Base-by-base conservation (phyloP, 1,140 invertebrate species). In the Monomorium pharaonis region DNA sequence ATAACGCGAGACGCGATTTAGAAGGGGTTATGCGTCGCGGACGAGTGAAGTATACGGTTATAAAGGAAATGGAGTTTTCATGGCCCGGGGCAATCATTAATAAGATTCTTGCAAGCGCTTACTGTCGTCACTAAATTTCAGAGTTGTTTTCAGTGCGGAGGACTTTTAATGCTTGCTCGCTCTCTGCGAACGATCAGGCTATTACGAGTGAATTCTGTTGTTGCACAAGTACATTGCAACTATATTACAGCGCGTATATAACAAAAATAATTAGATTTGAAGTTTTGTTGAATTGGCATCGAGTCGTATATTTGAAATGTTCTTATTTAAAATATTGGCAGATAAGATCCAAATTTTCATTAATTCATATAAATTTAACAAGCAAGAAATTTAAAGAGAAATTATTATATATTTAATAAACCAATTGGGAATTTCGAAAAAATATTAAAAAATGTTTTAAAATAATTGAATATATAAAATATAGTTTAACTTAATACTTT, bases 91-190 rank as follows among this genome's bases (percentile, higher is more conserved):
- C 24, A 62, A 76, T 76, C 37, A 47, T 76, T 44, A 44, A 76
- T 60, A 62, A 76, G 56, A 76, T 24, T 42, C 51, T 58, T 42
- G 47, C 30, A 24, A 37, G 49, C 54, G 14, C 30, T 56, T 24
- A 37, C 24, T 42, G 74, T 42, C 33, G 16, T 75, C 37, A 44
- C 60, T 60, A 76, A 76, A 76, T 76, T 62, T 76, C 74, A 76
- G 14, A 44, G 12, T 44, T 44, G 33, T 60, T 60, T 42, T 21
- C 9, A 9, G 3, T 24, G 10, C 21, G 12, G 4, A 18, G 72
- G 24, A 42, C 16, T 58, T 37, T 37, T 58, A 75, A 24, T 75
- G 16, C 16, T 56, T 58, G 24, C 47, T 51, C 30, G 24, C 47
- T 51, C 30, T 27, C 27, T 30, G 27, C 4, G 18, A 21, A 37